Conservation (phyloP, 2,797 vertebrate genomes). For the Aulostomus chinensis region DNA sequence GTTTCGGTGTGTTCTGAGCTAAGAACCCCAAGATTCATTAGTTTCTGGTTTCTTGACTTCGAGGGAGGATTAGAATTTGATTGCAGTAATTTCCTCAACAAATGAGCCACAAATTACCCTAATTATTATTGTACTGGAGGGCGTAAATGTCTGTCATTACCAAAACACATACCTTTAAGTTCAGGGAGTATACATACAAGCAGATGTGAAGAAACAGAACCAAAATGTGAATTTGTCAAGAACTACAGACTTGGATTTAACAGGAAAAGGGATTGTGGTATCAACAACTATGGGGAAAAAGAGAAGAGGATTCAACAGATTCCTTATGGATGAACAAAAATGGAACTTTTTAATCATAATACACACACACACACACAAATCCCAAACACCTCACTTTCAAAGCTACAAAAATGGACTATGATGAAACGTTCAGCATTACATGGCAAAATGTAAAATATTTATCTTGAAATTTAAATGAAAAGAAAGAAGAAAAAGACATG, state of each 20-base stretch:
- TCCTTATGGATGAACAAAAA: too few species aligned
- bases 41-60: slow-evolving; percentile 42
- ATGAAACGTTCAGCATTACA: too few species aligned
- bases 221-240: not conserved
- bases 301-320: too few species aligned
- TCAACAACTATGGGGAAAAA: too few species aligned
- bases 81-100: slow-evolving; percentile 62
- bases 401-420: too few species aligned
- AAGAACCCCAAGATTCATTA: slow-evolving; percentile 20
- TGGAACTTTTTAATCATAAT: too few species aligned
- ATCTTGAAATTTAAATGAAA: too few species aligned
- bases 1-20: too few species aligned
- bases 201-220: not conserved
- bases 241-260: not conserved
- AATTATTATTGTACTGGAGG: slow-evolving; percentile 54
- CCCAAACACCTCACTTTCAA: too few species aligned
- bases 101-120: slow-evolving; percentile 64
- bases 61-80: slow-evolving; percentile 58
- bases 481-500: too few species aligned
- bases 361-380: too few species aligned
- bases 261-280: not conserved
- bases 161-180: slow-evolving; percentile 10
- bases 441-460: too few species aligned
- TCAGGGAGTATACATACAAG: not conserved
- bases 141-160: slow-evolving; percentile 28